phyloP scores from a whole-genome alignment of 1,140 invertebrate genomes.

The Drosophila virilis region DNA sequence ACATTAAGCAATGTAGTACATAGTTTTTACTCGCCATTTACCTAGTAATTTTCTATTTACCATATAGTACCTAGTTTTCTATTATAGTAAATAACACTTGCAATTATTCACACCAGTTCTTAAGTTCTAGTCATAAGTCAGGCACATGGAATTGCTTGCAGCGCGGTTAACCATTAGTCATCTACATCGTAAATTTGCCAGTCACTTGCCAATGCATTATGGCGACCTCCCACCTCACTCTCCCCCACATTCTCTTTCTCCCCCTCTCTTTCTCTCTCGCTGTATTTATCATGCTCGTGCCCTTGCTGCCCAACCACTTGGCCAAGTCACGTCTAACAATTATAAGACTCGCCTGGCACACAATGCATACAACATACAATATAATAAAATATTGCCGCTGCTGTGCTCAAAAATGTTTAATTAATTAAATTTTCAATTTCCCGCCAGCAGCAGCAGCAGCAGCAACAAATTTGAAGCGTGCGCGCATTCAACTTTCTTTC shows the following conservation, averaged over 20 bases:
- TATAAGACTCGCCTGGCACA: constrained; percentile 59
- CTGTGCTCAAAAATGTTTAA: constrained; percentile 77
- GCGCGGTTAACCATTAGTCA: constrained; percentile 45
- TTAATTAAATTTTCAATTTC: constrained; percentile 83
- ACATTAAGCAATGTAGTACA: too few species aligned
- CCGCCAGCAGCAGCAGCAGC: constrained; percentile 46
- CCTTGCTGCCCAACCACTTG: not conserved
- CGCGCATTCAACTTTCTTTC: constrained; percentile 83
- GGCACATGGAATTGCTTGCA: constrained; percentile 24
- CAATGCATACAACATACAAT: constrained; percentile 33
- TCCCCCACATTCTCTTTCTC: constrained; percentile 4
- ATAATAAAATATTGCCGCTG: constrained; percentile 72
- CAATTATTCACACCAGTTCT: constrained; percentile 14
- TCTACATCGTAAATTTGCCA: constrained; percentile 45
- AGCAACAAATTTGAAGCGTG: constrained; percentile 72
- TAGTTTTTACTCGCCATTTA: too few species aligned
- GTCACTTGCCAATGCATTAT: constrained; percentile 55
- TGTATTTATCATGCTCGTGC: not conserved
- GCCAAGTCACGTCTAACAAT: constrained; percentile 51
- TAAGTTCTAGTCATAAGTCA: constrained; percentile 8
- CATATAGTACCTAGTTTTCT: not conserved
- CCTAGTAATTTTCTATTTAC: not conserved
- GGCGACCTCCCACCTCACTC: constrained; percentile 46
- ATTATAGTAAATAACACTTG: not conserved
- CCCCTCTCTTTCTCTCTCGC: too few species aligned